A percentile compares a stretch with the other conserved stretches of the same genome.
Evolutionary conservation across 2,888 invertebrate species (phyloP).

Genomic region (Danaus chrysippus): DNA sequence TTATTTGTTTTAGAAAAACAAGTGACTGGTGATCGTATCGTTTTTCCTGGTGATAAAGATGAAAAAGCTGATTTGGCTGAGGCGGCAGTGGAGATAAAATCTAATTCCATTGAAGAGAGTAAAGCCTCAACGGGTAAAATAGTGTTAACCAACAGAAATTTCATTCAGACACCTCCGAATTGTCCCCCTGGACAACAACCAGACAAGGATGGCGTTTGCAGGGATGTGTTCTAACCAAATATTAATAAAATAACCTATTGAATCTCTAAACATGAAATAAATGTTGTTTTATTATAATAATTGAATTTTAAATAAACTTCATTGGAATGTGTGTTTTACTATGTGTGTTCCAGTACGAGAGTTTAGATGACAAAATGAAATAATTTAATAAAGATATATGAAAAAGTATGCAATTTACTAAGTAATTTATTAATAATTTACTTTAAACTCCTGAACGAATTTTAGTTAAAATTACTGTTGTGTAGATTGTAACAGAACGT

Average conservation of each 20-base stretch:
- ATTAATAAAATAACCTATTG: neutral
- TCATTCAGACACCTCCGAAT: neutral
- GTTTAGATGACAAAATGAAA: too few relatives aligned
- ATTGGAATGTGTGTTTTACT: too few relatives aligned
- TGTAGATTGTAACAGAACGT: too few relatives aligned
- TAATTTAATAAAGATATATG: too few relatives aligned
- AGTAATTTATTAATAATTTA: too few relatives aligned
- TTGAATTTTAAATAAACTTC: too few relatives aligned
- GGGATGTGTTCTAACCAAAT: neutral
- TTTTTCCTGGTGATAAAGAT: neutral
- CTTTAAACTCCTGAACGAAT: too few relatives aligned
- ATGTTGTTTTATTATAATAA: too few relatives aligned
- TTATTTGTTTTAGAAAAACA: neutral
- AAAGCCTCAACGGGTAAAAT: neutral
- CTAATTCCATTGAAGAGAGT: neutral
- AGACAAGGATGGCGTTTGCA: neutral
- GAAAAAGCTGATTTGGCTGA: neutral
- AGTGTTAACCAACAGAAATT: neutral
- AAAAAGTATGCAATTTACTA: too few relatives aligned
- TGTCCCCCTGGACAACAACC: constrained; percentile 3
- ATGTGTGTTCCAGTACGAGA: too few relatives aligned
- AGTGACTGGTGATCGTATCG: neutral
- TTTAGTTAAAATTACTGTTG: too few relatives aligned
- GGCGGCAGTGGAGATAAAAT: neutral
- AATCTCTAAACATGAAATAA: too few relatives aligned